Evolutionary conservation across 2,888 invertebrate genomes (phyloP), one percentile per base, ranked within the genome.

Genomic region (Linnaemya tessellans): DNA sequence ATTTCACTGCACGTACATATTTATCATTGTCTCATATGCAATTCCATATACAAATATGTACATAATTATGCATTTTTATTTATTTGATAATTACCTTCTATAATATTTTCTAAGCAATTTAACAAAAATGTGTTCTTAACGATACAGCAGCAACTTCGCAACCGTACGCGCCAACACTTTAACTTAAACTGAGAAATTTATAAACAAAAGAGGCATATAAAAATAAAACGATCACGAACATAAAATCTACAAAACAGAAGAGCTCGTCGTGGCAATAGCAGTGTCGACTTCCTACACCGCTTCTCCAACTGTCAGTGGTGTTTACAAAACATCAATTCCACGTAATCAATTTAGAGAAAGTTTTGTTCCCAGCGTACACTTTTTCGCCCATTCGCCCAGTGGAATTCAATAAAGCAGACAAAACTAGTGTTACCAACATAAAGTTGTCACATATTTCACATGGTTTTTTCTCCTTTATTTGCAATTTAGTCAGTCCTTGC

Each of bases 21-120:
- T 46, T 46, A 4, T 46, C 2, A 15, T 15, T 11, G 46, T 49
- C 20, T 54, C 11, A 8, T 54, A 30, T 30, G 5, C 5, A 3
- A 10, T 54, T 11, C 10, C 51, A 20, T 54, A 22, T 20, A 54
- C 30, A 30, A 3, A 30, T 30, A 30, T 30, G 30, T 30, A 54
- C 3, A 54, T 54, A 38, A 60, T 75, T 18, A 43, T 60, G 51
- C 25, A 25, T 46, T 43, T 81, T 38, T n/a, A 54, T 70, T 51
- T 25, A 73, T 78, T 58, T 51, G 67, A 54, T 71, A 85, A 70
- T 82, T 85, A 85, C 85, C 85, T 85, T 80, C 46, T 74, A 51
- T 35, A 18, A 38, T 43, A n/a, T 49, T 43, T 64, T 85, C 35
- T 75, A 71, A 80, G 79, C 74, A 85, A 85, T 81, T 68, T 75